phyloP scores from a whole-genome alignment of 2,797 vertebrate genomes.

The Coendou prehensilis region DNA sequence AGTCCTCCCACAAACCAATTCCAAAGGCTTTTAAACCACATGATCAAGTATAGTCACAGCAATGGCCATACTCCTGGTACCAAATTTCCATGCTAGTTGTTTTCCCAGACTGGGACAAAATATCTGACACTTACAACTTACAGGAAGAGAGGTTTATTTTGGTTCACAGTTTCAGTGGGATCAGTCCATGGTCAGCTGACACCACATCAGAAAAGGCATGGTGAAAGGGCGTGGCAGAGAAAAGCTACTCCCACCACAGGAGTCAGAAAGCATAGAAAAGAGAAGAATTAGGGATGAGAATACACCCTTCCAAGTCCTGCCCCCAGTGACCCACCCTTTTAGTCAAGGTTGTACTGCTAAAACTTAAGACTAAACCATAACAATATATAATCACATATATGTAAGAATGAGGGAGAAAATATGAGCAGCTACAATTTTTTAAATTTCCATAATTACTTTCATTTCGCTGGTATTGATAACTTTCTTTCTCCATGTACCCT shows the following conservation, averaged over 20 bases:
- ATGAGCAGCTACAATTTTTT: constrained; percentile 41
- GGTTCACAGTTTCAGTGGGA: neutral
- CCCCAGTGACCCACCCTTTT: neutral
- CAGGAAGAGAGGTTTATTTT: neutral
- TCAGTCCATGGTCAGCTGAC: neutral
- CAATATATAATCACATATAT: neutral
- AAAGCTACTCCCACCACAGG: neutral
- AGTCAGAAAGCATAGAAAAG: neutral
- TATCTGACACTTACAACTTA: neutral
- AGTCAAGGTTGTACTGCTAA: neutral
- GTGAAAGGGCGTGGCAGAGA: neutral
- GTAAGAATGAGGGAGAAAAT: constrained; percentile 53
- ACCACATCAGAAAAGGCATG: neutral
- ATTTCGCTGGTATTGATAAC: neutral
- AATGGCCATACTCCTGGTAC: neutral
- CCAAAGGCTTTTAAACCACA: neutral
- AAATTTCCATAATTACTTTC: neutral
- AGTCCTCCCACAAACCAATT: neutral
- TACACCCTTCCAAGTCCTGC: neutral
- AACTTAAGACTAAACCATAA: neutral
- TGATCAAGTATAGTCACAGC: neutral
- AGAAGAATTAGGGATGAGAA: neutral
- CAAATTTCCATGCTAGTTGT: neutral
- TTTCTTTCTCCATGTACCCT: neutral
- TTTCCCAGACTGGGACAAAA: neutral